Conservation (phyloP, 2,888 invertebrate species). For the Apoda limacodes region DNA sequence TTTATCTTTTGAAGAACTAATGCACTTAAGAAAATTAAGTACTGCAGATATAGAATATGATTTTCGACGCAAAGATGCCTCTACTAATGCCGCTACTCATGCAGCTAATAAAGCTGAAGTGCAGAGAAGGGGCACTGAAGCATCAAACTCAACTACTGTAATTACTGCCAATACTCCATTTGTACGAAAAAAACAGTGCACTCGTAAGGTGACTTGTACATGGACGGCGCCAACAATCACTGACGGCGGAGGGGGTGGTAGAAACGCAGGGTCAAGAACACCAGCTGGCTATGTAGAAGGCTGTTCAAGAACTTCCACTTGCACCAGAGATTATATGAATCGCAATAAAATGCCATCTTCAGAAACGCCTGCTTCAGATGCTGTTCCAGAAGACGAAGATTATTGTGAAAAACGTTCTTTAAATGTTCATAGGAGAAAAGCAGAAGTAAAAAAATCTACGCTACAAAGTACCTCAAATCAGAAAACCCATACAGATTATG, state of each 20-base stretch:
- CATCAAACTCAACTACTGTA: conserved; percentile 19
- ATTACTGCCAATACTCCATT: conserved; percentile 41
- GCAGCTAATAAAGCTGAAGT: conserved; percentile 2
- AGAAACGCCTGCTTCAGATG: conserved; percentile 5
- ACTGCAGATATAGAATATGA: conserved; percentile 25
- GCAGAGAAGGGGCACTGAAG: conserved; percentile 6
- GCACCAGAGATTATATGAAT: conserved; percentile 47
- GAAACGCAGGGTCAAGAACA: conserved; percentile 35
- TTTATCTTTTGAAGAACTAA: conserved; percentile 57
- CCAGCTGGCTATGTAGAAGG: conserved; percentile 55
- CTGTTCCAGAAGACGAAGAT: conserved; percentile 36
- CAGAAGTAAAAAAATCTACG: conserved; percentile 15
- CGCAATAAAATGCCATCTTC: conserved; percentile 38
- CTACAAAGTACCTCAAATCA: conserved; percentile 4
- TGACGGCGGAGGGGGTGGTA: conserved; percentile 19
- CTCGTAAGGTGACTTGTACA: conserved; percentile 54
- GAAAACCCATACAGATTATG: neutral
- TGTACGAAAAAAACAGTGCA: conserved; percentile 41
- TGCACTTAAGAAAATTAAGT: conserved; percentile 48
- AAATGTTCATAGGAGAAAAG: conserved; percentile 34
- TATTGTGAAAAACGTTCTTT: conserved; percentile 53
- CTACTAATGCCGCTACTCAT: conserved; percentile 4
- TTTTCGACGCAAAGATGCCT: conserved; percentile 23
- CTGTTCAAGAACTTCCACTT: conserved; percentile 55
- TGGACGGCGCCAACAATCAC: conserved; percentile 43